These are phyloP conservation scores for Callopanchax toddi DNA, from an alignment of 2,113 vertebrate species.

Conservation along the genomic window DNA sequence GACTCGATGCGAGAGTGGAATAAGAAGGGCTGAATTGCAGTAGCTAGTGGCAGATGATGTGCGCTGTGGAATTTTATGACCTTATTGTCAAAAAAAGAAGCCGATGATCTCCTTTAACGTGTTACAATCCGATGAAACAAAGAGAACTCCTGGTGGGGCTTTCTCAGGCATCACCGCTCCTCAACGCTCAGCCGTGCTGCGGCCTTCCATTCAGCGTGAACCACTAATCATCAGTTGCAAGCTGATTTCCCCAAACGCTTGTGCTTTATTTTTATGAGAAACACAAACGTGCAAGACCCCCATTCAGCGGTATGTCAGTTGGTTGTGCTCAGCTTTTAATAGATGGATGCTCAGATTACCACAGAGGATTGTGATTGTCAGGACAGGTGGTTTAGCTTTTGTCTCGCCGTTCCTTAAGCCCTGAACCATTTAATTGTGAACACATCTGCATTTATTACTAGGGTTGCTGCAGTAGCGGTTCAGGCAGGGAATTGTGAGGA, in stretches of 20 bases:
- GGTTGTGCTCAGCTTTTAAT: conserved; percentile 22
- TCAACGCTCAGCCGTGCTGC: conserved; percentile 16
- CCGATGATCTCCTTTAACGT: conserved; percentile 53
- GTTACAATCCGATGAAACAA: conserved; percentile 60
- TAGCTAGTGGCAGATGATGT: conserved; percentile 50
- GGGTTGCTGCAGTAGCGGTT: conserved; percentile 15
- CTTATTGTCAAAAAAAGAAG: conserved; percentile 61
- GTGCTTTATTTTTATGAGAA: conserved; percentile 42
- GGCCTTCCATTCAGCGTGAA: conserved; percentile 38
- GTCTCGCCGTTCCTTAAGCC: conserved; percentile 31
- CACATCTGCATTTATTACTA: conserved; percentile 13
- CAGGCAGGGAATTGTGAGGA: conserved; percentile 4
- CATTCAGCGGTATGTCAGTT: conserved; percentile 22
- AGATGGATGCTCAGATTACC: conserved; percentile 46
- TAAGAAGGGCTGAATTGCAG: conserved; percentile 47
- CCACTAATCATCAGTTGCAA: conserved; percentile 52
- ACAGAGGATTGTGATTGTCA: conserved; percentile 54
- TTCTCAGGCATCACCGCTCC: conserved; percentile 40
- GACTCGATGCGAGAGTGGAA: conserved; percentile 36
- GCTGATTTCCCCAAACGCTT: conserved; percentile 66
- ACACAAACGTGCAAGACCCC: conserved; percentile 1
- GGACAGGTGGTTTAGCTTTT: conserved; percentile 42
- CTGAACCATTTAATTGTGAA: conserved; percentile 21
- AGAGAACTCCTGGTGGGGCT: conserved; percentile 47
- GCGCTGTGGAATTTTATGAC: conserved; percentile 59